These are phyloP conservation scores for Drosophila monieri DNA, from an alignment of 2,888 invertebrate species.

Conservation along the genomic window DNA sequence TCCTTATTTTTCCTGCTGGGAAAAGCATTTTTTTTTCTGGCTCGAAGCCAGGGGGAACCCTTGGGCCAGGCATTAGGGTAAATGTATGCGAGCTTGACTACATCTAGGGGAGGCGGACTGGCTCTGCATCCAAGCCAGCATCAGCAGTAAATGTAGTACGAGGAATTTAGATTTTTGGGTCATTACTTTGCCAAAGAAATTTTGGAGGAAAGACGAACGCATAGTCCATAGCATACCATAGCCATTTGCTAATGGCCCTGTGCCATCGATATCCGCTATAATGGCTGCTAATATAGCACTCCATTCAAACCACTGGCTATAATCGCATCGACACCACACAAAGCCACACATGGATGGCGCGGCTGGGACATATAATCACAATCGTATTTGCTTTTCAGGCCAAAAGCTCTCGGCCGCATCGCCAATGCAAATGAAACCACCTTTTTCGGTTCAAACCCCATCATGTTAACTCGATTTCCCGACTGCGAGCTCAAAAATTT, in stretches of 20 bases:
- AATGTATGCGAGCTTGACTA: slow-evolving; percentile 19
- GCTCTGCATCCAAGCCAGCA: slow-evolving; percentile 43
- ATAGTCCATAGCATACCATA: background rate
- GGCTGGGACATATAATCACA: background rate
- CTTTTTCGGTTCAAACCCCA: background rate
- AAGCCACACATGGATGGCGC: slow-evolving; percentile 21
- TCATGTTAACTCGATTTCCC: slow-evolving; percentile 1
- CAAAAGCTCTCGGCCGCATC: slow-evolving; percentile 28
- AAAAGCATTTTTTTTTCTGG: slow-evolving; percentile 48
- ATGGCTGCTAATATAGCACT: slow-evolving; percentile 17
- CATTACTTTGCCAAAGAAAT: slow-evolving; percentile 56
- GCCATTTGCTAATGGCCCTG: slow-evolving; percentile 3
- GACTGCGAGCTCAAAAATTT: slow-evolving; percentile 16
- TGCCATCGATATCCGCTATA: background rate
- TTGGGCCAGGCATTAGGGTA: slow-evolving; percentile 46
- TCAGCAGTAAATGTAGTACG: slow-evolving; percentile 40
- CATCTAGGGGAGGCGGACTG: slow-evolving; percentile 5
- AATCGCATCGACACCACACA: slow-evolving; percentile 36
- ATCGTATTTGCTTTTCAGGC: slow-evolving; percentile 1
- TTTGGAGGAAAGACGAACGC: background rate
- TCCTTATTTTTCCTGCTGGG: slow-evolving; percentile 33
- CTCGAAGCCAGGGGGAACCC: slow-evolving; percentile 42
- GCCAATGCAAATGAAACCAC: slow-evolving; percentile 48
- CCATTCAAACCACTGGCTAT: slow-evolving; percentile 56
- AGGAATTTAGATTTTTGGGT: slow-evolving; percentile 57